Conservation (phyloP, 2,888 invertebrate genomes). For the Strigamia maritima region DNA sequence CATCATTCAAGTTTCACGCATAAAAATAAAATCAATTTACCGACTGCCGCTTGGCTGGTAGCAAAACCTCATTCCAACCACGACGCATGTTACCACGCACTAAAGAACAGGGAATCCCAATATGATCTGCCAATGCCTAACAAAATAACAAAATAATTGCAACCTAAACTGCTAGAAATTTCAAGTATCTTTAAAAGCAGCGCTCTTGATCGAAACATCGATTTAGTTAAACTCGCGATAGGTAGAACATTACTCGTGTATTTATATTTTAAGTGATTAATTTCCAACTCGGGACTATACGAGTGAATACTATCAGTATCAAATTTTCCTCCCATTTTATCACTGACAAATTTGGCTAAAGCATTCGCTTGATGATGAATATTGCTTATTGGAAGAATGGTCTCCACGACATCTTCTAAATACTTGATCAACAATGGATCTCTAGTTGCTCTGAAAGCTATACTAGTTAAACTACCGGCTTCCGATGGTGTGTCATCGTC, state of each 20-base stretch:
- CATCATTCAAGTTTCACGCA: too few relatives aligned
- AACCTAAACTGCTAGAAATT: too few relatives aligned
- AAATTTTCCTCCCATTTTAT: slow-evolving; percentile 36
- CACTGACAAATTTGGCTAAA: slow-evolving; percentile 30
- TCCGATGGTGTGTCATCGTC: not conserved
- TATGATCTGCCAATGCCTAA: slow-evolving; percentile 35
- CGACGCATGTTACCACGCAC: slow-evolving; percentile 16
- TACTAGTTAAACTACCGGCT: not conserved
- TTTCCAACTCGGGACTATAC: slow-evolving; percentile 32
- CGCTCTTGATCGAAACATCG: slow-evolving; percentile 17
- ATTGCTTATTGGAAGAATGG: not conserved
- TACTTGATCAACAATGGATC: slow-evolving; percentile 10
- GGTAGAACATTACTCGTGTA: slow-evolving; percentile 37
- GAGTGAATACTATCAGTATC: not conserved
- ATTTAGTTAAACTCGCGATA: slow-evolving; percentile 24
- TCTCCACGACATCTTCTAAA: not conserved
- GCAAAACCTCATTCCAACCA: slow-evolving; percentile 29
- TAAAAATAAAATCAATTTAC: not conserved
- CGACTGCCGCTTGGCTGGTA: not conserved
- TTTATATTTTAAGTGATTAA: slow-evolving; percentile 31
- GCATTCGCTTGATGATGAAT: not conserved
- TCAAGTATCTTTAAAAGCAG: slow-evolving; percentile 25
- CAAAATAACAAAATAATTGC: not conserved
- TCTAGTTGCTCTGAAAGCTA: not conserved
- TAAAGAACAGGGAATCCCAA: slow-evolving; percentile 34